Conservation (phyloP, 2,113 vertebrate genomes). For the Zonotrichia leucophrys region DNA sequence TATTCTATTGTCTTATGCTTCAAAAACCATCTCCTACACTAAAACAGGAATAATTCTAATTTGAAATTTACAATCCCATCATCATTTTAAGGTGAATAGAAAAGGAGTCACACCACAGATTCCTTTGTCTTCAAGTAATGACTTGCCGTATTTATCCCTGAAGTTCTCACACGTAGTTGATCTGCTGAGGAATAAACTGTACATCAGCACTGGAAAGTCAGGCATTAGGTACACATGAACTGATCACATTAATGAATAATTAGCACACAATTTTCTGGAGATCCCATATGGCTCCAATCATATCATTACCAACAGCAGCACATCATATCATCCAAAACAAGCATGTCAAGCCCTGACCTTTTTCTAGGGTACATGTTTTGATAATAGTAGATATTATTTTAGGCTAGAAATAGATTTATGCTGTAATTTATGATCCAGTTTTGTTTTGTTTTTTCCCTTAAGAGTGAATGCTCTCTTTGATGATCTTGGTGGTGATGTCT, state of each 20-base stretch:
- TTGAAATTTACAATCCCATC: neutral
- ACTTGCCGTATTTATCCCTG: neutral
- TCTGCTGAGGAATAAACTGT: neutral
- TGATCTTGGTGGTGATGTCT: neutral
- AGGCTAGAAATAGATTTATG: neutral
- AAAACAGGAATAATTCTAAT: neutral
- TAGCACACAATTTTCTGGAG: slow-evolving; percentile 41
- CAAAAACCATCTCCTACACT: neutral
- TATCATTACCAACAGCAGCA: neutral
- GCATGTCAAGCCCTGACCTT: neutral
- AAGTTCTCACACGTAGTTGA: neutral
- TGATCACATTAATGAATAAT: neutral
- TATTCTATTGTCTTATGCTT: neutral
- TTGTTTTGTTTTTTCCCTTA: neutral
- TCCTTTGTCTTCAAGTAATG: neutral
- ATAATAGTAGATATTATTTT: slow-evolving; percentile 7
- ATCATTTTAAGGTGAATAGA: neutral
- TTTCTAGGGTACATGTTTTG: neutral
- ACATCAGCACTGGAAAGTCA: neutral
- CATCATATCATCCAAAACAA: neutral
- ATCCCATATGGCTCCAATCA: slow-evolving; percentile 5
- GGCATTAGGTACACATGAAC: neutral
- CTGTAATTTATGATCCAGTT: neutral
- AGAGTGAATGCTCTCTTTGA: neutral
- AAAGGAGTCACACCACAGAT: neutral